phyloP scores from a whole-genome alignment of 23 tunicate genomes.

The Styela plicata region DNA sequence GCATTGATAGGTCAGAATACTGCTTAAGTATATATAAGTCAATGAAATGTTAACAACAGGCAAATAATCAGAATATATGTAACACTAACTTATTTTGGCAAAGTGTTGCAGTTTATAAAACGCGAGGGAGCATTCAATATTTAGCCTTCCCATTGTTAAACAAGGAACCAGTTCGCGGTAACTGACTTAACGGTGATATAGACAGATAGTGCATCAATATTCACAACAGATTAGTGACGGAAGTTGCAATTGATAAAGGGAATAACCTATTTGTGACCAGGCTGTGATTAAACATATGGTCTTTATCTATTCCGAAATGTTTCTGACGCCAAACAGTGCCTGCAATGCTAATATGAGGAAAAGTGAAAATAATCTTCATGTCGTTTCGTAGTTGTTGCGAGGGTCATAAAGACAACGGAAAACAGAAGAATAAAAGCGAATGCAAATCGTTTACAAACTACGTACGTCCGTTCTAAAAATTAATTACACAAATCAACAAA shows the following conservation, averaged over 20 bases:
- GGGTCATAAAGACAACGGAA: not conserved
- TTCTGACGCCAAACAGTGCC: conserved; percentile 38
- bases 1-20: too few relatives aligned
- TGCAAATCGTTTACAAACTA: not conserved
- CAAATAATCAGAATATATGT: too few relatives aligned
- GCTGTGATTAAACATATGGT: conserved; percentile 89
- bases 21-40: too few relatives aligned
- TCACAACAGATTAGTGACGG: conserved; percentile 40
- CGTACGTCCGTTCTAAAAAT: not conserved
- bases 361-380: not conserved
- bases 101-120: too few relatives aligned
- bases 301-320: conserved; percentile 42
- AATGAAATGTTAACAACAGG: too few relatives aligned
- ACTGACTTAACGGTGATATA: too few relatives aligned
- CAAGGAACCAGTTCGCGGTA: too few relatives aligned
- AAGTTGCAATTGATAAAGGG: conserved; percentile 42
- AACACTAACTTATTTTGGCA: too few relatives aligned
- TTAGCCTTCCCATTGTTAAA: too few relatives aligned
- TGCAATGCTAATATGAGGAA: not conserved
- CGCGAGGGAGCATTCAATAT: too few relatives aligned
- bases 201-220: conserved; percentile 50
- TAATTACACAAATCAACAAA: not conserved
- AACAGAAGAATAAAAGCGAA: not conserved
- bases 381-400: not conserved
- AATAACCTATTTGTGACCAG: conserved; percentile 67